A percentile compares a stretch with the other conserved stretches of the same genome.
phyloP scores from a whole-genome alignment of 1,140 invertebrate genomes.

The Leptestheria dahalacensis region DNA sequence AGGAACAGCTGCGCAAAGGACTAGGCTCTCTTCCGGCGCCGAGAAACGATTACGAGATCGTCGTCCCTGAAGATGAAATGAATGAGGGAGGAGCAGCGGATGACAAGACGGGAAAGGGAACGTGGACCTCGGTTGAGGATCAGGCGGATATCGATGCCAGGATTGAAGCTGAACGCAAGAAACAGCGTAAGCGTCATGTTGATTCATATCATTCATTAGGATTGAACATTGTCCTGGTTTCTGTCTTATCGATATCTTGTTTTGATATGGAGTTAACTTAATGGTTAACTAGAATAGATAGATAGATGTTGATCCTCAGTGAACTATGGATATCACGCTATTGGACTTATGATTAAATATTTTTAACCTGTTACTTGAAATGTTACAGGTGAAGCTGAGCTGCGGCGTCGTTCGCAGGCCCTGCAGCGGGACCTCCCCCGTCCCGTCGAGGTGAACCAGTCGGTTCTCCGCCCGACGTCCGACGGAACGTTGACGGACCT shows the following conservation, averaged over 20 bases:
- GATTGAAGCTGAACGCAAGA: conserved; percentile 41
- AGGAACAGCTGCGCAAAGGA: conserved; percentile 45
- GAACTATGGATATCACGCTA: no score
- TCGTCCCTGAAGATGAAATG: conserved; percentile 75
- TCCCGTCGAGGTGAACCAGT: conserved; percentile 69
- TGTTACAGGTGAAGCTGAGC: conserved; percentile 40
- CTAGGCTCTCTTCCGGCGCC: conserved; percentile 70
- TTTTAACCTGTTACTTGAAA: no score
- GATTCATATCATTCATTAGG: no score
- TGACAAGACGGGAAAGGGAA: conserved; percentile 25
- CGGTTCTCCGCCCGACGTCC: conserved; percentile 56
- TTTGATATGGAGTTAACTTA: no score
- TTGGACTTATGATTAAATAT: no score
- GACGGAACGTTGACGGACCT: conserved; percentile 66
- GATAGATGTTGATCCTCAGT: no score
- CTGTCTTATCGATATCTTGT: no score
- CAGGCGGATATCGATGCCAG: conserved; percentile 79
- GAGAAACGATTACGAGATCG: conserved; percentile 96
- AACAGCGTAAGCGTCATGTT: conserved; percentile 37
- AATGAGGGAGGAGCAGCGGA: conserved; percentile 11
- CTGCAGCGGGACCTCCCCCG: conserved; percentile 80
- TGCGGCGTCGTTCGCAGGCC: conserved; percentile 66
- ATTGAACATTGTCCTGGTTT: no score
- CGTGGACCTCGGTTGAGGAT: conserved; percentile 41
- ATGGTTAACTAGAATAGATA: no score